Percentiles rank a stretch among this genome's conserved stretches.
Conservation (phyloP, 2,113 vertebrate genomes). For the Cariama cristata region DNA sequence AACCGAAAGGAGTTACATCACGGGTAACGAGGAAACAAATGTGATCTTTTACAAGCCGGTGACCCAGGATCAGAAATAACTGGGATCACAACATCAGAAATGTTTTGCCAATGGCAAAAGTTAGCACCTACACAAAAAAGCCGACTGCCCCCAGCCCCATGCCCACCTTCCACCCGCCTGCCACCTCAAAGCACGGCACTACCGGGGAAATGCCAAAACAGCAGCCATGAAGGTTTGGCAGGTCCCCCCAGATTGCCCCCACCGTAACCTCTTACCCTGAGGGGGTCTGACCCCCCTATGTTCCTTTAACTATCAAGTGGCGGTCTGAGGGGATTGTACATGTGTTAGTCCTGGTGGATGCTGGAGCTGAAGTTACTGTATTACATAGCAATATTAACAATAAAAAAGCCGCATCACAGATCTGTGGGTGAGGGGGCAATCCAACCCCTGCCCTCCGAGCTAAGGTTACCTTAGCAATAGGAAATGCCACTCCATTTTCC, state of each 20-base stretch:
- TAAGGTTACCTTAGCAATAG: not conserved
- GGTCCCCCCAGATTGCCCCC: not conserved
- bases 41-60: not conserved
- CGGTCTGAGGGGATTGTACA: not conserved
- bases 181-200: not conserved
- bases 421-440: not conserved
- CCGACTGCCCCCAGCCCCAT: not conserved
- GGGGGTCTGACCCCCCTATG: rapidly evolving
- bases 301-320: not conserved
- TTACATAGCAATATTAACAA: not conserved
- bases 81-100: not conserved
- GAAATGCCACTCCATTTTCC: not conserved
- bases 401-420: not conserved
- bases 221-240: not conserved
- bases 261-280: not conserved
- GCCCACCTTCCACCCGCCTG: not conserved
- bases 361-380: not conserved
- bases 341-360: not conserved
- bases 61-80: not conserved
- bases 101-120: not conserved
- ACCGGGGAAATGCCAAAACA: not conserved
- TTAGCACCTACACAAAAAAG: not conserved
- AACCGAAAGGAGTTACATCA: not conserved
- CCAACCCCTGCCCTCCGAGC: not conserved
- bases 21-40: not conserved